Evolutionary conservation across 37 sponge, comb jelly and placozoan species (phyloP), one percentile per base, ranked within the genome.

Genomic region (Axinella damicornis): DNA sequence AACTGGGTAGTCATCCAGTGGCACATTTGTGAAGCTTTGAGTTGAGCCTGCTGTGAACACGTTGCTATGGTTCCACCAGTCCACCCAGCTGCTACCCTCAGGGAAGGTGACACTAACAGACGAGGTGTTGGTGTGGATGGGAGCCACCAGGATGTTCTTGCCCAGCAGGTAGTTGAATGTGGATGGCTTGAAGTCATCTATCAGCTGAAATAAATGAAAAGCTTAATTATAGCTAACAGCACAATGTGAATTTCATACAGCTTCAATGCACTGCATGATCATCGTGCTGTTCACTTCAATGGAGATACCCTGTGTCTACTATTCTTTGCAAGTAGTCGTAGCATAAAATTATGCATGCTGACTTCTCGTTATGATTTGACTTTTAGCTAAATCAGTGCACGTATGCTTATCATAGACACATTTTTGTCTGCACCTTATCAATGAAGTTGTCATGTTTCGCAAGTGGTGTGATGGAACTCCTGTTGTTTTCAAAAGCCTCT

Each of bases 111-210:
- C 90, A 20, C 13, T 37, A 38, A 76, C 54, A 20, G 79, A 35
- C 22, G 79, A 52, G 40, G 70, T 54, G 53, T 85, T 85, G 19
- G 65, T 59, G 62, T 33, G 56, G 13, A 94, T 71, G 11, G 94
- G 94, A 36, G 86, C 85, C 21, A 94, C 94, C 6, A 94, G 81
- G 17, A 94, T 78, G 75, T 63, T 71, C 20, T 63, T 36, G 0
- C 94, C 94, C 21, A 94, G 84, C 6, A 94, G 67, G 70, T 94
- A 94, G 91, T 94, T 94, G 82, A 84, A 90, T 20, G 94, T 94
- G 38, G 62, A 52, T n/a, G 94, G 94, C 6, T 75, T 57, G 71
- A 94, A 94, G 21, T 89, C 77, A 67, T 87, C 91, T n/a, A 90
- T 87, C 2, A 81, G 33, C 92, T 91, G 63, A n/a, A 28, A 54